Percentiles rank a stretch among this genome's conserved stretches.
Conservation (phyloP, 2,888 invertebrate species). For the Lasius fuliginosus region DNA sequence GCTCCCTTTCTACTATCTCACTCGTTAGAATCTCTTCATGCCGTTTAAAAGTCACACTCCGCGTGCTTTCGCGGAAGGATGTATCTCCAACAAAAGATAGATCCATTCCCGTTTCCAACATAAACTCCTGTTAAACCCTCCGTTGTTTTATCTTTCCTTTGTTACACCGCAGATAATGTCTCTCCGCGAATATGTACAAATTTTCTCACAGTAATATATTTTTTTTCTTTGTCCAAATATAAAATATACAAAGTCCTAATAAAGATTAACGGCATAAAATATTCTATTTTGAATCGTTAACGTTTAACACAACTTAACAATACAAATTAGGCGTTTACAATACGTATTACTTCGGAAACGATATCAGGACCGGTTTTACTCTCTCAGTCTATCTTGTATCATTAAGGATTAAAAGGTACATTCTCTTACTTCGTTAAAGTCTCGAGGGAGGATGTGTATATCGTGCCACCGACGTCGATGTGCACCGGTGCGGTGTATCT, state of each 20-base stretch:
- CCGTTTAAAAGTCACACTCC: slow-evolving; percentile 28
- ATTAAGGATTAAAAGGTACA: slow-evolving; percentile 23
- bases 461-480: slow-evolving; percentile 98
- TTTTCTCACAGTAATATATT: not conserved
- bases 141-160: not conserved
- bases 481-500: slow-evolving; percentile 98
- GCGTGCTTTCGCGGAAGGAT: slow-evolving; percentile 52
- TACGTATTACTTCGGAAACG: not conserved
- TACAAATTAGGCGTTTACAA: not conserved
- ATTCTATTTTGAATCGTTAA: not conserved
- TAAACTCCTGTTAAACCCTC: not conserved
- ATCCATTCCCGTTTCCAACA: slow-evolving; percentile 35
- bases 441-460: slow-evolving; percentile 98
- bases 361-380: not conserved
- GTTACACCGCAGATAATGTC: not conserved
- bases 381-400: not conserved
- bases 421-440: slow-evolving; percentile 95
- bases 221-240: not conserved
- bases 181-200: not conserved
- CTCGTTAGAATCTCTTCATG: slow-evolving; percentile 57
- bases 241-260: not conserved
- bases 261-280: not conserved
- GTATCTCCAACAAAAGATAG: slow-evolving; percentile 61
- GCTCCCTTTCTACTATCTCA: slow-evolving; percentile 74
- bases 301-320: not conserved